Evolutionary conservation across 2,797 vertebrate species (phyloP).

Genomic region (Taeniopygia guttata): DNA sequence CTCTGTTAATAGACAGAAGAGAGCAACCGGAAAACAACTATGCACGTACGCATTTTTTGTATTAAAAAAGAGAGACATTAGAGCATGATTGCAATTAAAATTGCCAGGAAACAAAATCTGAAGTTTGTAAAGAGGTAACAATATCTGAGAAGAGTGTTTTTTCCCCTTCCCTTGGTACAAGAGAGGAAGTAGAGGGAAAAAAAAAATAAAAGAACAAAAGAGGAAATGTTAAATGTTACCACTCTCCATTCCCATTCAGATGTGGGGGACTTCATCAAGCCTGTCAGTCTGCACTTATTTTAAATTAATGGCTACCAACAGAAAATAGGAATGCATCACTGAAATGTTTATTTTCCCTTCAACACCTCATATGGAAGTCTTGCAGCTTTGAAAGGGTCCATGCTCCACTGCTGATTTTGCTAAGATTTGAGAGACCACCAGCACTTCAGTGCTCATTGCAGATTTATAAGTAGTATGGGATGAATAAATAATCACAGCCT

Average conservation of each 20-base stretch:
- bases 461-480: neutral
- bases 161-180: neutral
- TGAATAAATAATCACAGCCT: neutral
- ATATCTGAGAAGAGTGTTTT: neutral
- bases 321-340: neutral
- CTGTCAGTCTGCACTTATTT: neutral
- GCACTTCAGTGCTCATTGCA: neutral
- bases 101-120: neutral
- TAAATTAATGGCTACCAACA: neutral
- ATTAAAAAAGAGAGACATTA: neutral
- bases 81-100: neutral
- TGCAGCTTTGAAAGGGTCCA: neutral
- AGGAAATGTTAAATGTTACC: neutral
- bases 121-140: neutral
- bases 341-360: neutral
- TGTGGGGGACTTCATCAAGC: neutral
- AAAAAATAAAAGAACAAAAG: rapidly evolving
- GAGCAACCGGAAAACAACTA: neutral
- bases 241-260: neutral
- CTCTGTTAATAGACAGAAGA: neutral
- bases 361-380: neutral
- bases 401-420: neutral
- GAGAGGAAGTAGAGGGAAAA: neutral
- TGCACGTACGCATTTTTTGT: neutral
- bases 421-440: neutral